Percentiles rank a stretch among this genome's conserved stretches.
Evolutionary conservation across 2,888 invertebrate genomes (phyloP).

Genomic region (Micoletzkya japonica): DNA sequence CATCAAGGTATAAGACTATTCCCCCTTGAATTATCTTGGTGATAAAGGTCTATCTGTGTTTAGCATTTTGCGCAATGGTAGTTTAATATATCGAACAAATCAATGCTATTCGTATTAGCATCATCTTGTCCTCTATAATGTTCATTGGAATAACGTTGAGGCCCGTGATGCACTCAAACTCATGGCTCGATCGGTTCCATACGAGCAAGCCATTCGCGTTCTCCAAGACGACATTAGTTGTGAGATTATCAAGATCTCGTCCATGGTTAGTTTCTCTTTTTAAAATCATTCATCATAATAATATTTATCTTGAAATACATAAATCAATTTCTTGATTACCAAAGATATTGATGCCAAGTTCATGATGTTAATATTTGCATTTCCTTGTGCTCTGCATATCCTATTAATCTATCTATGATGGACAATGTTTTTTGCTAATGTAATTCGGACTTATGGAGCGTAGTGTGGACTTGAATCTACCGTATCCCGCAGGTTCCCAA

Average conservation of each 20-base stretch:
- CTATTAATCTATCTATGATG: no score
- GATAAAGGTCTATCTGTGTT: background rate
- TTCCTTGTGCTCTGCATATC: no score
- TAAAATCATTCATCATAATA: background rate
- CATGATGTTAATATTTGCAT: no score
- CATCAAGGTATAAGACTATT: conserved; percentile 17
- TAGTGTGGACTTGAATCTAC: no score
- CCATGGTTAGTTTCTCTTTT: conserved; percentile 78
- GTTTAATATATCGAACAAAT: no score
- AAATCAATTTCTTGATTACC: background rate
- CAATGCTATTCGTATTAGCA: background rate
- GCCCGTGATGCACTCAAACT: conserved; percentile 93
- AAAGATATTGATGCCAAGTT: no score
- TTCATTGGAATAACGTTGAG: conserved; percentile 77
- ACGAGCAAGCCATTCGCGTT: conserved; percentile 81
- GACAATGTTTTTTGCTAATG: no score
- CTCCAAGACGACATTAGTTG: conserved; percentile 85
- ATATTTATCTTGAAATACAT: no score
- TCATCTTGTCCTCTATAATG: background rate
- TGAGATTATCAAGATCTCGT: conserved; percentile 95
- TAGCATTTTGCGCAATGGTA: background rate
- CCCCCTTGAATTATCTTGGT: background rate
- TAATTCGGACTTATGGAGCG: no score
- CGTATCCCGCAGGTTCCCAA: conserved; percentile 43
- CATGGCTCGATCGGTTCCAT: conserved; percentile 90